Evolutionary conservation across 1,140 invertebrate genomes (phyloP), one percentile per base, ranked within the genome.

Genomic region (Pachypeltis micranthus): DNA sequence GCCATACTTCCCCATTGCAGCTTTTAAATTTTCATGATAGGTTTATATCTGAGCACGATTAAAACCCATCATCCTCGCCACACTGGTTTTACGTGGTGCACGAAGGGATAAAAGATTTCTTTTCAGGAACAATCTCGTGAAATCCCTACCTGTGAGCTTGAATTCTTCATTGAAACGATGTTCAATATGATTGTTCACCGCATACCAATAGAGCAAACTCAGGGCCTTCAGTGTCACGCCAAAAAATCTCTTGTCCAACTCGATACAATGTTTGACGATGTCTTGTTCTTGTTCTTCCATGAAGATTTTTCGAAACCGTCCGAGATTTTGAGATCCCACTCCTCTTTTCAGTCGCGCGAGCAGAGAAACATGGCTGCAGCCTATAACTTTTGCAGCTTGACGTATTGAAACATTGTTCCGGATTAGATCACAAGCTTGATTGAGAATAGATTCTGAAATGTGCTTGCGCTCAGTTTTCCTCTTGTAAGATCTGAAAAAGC

Each of bases 1-100:
- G 28, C 57, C 25, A 23, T 61, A 51, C 27, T 69, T 66, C 34
- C 63, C 28, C 21, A 61, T 60, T 7, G 66, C 27, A 26, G 12
- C 34, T 54, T 44, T 29, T 27, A 69, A 24, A 47, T 69, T 65
- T n/a, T 56, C 16, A 66, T 64, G 67, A 65, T 68, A 71, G 54
- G 24, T 7, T 23, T 59, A 31, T 24, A 70, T 62, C 63, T 68
- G 59, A n/a, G 44, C 12, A 25, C 54, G 64, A 64, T 70, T 68
- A 61, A 72, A 72, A 25, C 67, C 68, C 12, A 59, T 65, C 1
- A 66, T 59, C 21, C 67, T 29, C 21, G 67, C 62, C 29, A 66
- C 23, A 56, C 64, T 66, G 29, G 61, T 61, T 10, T 61, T 62
- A 24, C 64, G 54, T 28, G 63, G 68, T 14, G 44, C 44, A 21